Evolutionary conservation across 1,140 invertebrate genomes (phyloP).

Genomic region (Forficula auricularia): DNA sequence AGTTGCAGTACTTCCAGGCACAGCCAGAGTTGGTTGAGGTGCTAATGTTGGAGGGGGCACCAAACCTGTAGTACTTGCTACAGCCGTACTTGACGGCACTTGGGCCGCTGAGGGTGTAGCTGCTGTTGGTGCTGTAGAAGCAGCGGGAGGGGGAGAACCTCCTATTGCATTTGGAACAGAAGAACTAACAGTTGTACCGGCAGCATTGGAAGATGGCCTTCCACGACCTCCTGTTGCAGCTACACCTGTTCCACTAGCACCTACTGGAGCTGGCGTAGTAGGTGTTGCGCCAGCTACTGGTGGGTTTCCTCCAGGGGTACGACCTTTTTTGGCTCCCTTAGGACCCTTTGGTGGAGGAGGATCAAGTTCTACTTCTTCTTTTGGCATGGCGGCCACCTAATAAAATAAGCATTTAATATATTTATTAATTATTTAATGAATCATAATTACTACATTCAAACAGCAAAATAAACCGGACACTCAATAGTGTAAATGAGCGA

Average conservation of each 20-base stretch:
- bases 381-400: slow-evolving; percentile 82
- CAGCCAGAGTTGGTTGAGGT: slow-evolving; percentile 31
- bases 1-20: slow-evolving; percentile 32
- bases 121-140: slow-evolving; percentile 9
- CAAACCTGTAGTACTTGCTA: slow-evolving; percentile 25
- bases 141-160: slow-evolving; percentile 8
- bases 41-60: slow-evolving; percentile 30
- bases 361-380: slow-evolving; percentile 70
- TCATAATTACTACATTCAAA: no score
- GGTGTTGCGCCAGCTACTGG: slow-evolving; percentile 24
- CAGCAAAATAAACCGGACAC: no score
- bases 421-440: no score
- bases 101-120: slow-evolving; percentile 4
- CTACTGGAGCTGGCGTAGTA: slow-evolving; percentile 21
- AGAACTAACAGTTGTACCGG: slow-evolving; percentile 25
- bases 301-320: slow-evolving; percentile 18
- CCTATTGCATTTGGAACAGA: slow-evolving; percentile 25
- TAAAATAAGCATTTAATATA: no score
- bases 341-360: slow-evolving; percentile 48
- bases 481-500: no score
- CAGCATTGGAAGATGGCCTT: slow-evolving; percentile 12
- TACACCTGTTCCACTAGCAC: slow-evolving; percentile 18
- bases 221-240: slow-evolving; percentile 12
- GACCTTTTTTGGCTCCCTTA: slow-evolving; percentile 43
- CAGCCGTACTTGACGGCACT: background rate